Evolutionary conservation across 1,140 invertebrate genomes (phyloP).

Genomic region (Battus philenor): DNA sequence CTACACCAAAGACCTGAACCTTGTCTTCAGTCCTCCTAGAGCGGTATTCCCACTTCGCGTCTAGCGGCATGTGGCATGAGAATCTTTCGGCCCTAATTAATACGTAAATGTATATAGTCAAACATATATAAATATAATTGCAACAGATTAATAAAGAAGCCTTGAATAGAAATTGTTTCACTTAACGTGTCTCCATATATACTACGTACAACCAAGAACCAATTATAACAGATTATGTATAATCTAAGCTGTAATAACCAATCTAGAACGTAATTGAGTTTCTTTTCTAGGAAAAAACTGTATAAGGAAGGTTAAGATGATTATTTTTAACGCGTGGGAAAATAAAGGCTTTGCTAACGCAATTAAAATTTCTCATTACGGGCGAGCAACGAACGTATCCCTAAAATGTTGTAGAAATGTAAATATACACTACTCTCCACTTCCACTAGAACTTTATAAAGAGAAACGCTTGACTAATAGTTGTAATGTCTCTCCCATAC

Average conservation of each 20-base stretch:
- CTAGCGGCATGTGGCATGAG: too few relatives aligned
- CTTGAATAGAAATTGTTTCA: neutral
- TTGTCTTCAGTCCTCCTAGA: too few relatives aligned
- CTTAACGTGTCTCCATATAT: too few relatives aligned
- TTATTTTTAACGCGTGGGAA: conserved; percentile 15
- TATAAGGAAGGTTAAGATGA: neutral
- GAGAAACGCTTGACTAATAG: conserved; percentile 23
- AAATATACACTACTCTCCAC: conserved; percentile 22
- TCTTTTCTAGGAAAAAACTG: too few relatives aligned
- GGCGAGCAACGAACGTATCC: conserved; percentile 27
- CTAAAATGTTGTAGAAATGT: conserved; percentile 38
- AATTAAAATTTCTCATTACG: conserved; percentile 40
- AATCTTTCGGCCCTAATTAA: too few relatives aligned
- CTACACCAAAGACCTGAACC: too few relatives aligned
- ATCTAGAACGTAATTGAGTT: too few relatives aligned
- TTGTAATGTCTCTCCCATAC: conserved; percentile 52
- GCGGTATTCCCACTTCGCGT: too few relatives aligned
- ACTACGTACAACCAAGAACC: too few relatives aligned
- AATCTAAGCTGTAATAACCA: too few relatives aligned
- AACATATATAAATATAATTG: neutral
- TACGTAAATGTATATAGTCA: too few relatives aligned
- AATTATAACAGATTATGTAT: too few relatives aligned
- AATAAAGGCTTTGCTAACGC: conserved; percentile 14
- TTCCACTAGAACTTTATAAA: conserved; percentile 19
- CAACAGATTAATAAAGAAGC: neutral